Base-by-base conservation (phyloP, 2,113 vertebrate species). In the Indicator indicator region DNA sequence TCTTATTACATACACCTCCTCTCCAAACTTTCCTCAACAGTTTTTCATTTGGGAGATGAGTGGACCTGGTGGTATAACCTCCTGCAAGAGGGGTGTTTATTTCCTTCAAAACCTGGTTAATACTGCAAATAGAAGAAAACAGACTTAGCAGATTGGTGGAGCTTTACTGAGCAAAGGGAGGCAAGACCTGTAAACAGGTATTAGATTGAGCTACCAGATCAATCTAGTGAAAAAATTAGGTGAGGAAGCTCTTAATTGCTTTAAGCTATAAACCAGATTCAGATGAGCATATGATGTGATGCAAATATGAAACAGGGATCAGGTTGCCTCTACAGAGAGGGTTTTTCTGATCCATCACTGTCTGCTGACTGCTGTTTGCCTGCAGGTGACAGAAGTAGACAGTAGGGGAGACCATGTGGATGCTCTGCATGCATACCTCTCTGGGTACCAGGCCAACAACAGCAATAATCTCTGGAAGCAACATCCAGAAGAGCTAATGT, bases 21-120 rank as follows among this genome's bases (percentile, higher is more conserved):
- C 28, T 60, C 67, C n/a, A 67, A 79, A n/a, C 5, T 52, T 55
- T 72, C 11, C 16, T 77, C 40, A 50, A 1, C 0, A 7, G 7
- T 12, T 81, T 4, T 28, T 67, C 0, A 0, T 16, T 3, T 10
- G 14, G 13, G 11, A 4, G 5, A 48, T 23, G 40, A 64, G 30
- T 9, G 16, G 27, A 56, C 6, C 12, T n/a, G 16, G 38, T 62
- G 55, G 11, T 33, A 4, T 8, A 52, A 20, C 9, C 42, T 48
- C 40, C 36, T 71, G 13, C 27, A 87, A 68, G 26, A 27, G 21
- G 32, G 8, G 13, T 21, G 30, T 23, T 20, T 58, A 11, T 93
- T 89, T 65, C 5, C 42, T 91, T 84, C 58, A 60, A 52, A 56
- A 5, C 38, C 60, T 63, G 77, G 56, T 38, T 89, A 87, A 33